These are phyloP conservation scores for Drosophila pandora DNA, from an alignment of 1,140 invertebrate species.

Conservation along the genomic window DNA sequence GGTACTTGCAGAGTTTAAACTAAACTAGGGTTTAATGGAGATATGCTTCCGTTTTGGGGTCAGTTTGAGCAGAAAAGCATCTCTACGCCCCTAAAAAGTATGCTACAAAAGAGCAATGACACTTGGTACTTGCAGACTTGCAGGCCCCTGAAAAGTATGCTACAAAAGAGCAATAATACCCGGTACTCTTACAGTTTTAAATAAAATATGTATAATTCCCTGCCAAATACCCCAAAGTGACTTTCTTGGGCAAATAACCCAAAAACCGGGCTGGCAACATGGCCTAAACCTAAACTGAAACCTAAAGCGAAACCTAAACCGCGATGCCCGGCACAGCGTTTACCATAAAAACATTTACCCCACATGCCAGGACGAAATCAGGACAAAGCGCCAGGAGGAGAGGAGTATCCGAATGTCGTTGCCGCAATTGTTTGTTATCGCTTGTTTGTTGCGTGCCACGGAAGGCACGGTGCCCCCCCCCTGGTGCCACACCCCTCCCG, in stretches of 20 bases:
- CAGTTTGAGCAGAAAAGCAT: too few species aligned
- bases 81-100: too few species aligned
- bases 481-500: background rate
- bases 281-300: background rate
- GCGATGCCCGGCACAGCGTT: slow-evolving; percentile 18
- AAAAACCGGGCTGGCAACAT: background rate
- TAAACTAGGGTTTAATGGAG: too few species aligned
- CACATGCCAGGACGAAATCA: slow-evolving; percentile 25
- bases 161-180: too few species aligned
- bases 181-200: too few species aligned
- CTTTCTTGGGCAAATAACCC: background rate
- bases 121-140: too few species aligned
- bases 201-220: too few species aligned
- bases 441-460: slow-evolving; percentile 54
- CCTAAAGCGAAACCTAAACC: slow-evolving; percentile 20
- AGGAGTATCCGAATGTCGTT: slow-evolving; percentile 44
- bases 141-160: too few species aligned
- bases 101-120: too few species aligned
- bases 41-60: too few species aligned
- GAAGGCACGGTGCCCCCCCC: background rate
- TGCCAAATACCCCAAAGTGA: too few species aligned
- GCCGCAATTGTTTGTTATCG: slow-evolving; percentile 59
- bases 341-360: slow-evolving; percentile 32
- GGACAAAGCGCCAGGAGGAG: slow-evolving; percentile 8
- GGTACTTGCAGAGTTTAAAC: too few species aligned